Conservation (phyloP, 1,140 invertebrate species). For the Nautilus pompilius region DNA sequence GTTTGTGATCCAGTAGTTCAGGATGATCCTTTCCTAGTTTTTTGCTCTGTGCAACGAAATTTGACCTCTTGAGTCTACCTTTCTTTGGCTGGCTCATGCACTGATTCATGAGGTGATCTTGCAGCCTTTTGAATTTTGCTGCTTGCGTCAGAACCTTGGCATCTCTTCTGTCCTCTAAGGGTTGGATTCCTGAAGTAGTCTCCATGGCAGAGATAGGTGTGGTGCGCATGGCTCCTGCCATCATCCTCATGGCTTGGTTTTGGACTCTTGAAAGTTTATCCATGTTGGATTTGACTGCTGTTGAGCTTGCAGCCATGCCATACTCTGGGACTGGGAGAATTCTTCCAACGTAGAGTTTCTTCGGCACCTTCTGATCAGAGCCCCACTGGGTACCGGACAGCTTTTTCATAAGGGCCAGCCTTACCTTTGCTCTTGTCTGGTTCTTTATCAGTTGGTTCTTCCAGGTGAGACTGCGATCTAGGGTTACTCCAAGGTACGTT, state of each 20-base stretch:
- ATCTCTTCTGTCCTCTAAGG: no score
- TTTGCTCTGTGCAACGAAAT: no score
- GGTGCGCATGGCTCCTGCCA: slow-evolving; percentile 7
- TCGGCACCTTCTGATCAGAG: not conserved
- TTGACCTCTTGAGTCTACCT: not conserved
- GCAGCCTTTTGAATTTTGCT: slow-evolving; percentile 4
- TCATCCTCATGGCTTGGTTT: slow-evolving; percentile 1
- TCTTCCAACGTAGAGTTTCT: slow-evolving; percentile 1
- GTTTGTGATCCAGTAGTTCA: no score
- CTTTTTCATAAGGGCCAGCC: not conserved
- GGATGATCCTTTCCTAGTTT: no score
- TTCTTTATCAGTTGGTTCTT: slow-evolving; percentile 1
- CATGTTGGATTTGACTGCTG: slow-evolving; percentile 11
- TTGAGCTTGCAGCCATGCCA: slow-evolving; percentile 7
- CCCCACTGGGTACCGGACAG: not conserved
- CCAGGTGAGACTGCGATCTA: slow-evolving; percentile 5
- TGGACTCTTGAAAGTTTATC: slow-evolving; percentile 5
- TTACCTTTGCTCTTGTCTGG: not conserved
- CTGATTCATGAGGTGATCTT: slow-evolving; percentile 2
- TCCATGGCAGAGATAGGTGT: not conserved
- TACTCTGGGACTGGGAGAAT: slow-evolving; percentile 8
- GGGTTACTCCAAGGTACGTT: slow-evolving; percentile 5
- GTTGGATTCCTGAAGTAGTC: no score
- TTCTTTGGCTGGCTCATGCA: not conserved
- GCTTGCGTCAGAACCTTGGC: not conserved